A percentile compares a stretch with the other conserved stretches of the same genome.
phyloP scores from a whole-genome alignment of 2,888 invertebrate species.

The Rhagium mordax region DNA sequence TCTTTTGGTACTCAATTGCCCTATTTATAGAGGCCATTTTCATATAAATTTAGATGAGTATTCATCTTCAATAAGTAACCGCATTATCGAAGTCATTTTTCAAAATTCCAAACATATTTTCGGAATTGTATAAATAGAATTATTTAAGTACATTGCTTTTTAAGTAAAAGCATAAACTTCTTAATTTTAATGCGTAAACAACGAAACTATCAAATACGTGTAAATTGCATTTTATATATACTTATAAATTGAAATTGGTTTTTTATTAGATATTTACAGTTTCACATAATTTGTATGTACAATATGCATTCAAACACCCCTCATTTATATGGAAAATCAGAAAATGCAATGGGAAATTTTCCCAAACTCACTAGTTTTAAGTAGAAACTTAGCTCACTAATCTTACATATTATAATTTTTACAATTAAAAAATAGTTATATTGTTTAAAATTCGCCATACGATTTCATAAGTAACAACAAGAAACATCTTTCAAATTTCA shows the following conservation, averaged over 20 bases:
- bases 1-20: constrained; percentile 43
- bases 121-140: constrained; percentile 61
- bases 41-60: constrained; percentile 37
- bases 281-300: background rate
- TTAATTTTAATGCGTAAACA: constrained; percentile 52
- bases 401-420: too few species aligned
- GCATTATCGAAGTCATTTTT: constrained; percentile 58
- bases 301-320: background rate
- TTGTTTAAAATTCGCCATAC: too few species aligned
- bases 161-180: constrained; percentile 57
- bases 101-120: constrained; percentile 61
- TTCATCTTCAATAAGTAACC: constrained; percentile 33
- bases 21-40: constrained; percentile 40
- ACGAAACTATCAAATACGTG: constrained; percentile 38
- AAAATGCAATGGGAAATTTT: too few species aligned
- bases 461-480: too few species aligned
- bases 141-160: constrained; percentile 58
- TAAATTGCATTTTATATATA: constrained; percentile 32
- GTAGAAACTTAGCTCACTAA: too few species aligned
- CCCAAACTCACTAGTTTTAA: too few species aligned
- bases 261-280: background rate
- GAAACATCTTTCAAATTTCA: too few species aligned
- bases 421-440: too few species aligned
- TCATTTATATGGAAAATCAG: background rate
- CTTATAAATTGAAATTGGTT: background rate